Evolutionary conservation across 92 coral and sea anemone genomes (phyloP).

Genomic region (Epizoanthus ramosus): DNA sequence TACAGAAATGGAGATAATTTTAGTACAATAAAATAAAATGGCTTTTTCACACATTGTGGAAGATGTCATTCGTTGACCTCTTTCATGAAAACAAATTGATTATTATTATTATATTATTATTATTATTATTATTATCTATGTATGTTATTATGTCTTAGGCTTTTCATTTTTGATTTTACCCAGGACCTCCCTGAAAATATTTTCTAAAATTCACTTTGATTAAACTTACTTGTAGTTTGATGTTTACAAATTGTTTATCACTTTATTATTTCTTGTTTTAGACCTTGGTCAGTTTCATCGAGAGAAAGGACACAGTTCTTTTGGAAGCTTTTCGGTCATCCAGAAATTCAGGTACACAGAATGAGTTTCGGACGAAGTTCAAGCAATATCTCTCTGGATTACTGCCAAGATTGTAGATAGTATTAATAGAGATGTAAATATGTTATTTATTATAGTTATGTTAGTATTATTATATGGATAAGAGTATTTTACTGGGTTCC

Average conservation of each 20-base stretch:
- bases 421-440: slow-evolving; percentile 6
- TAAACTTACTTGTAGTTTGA: too few relatives aligned
- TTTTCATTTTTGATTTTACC: too few relatives aligned
- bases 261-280: slow-evolving; percentile 38
- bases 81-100: too few relatives aligned
- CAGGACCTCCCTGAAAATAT: too few relatives aligned
- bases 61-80: too few relatives aligned
- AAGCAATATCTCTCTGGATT: slow-evolving; percentile 90
- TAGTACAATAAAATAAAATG: too few relatives aligned
- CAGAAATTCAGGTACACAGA: slow-evolving; percentile 76
- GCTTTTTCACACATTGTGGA: too few relatives aligned
- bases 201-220: too few relatives aligned
- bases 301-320: slow-evolving; percentile 86
- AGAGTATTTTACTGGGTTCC: background rate
- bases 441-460: slow-evolving; percentile 2
- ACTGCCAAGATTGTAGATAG: slow-evolving; percentile 58
- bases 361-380: slow-evolving; percentile 83
- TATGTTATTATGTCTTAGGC: too few relatives aligned
- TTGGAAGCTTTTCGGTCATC: slow-evolving; percentile 94
- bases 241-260: background rate
- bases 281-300: slow-evolving; percentile 78
- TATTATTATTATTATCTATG: too few relatives aligned
- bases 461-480: background rate
- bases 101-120: too few relatives aligned
- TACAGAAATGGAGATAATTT: too few relatives aligned